Base-by-base conservation (phyloP, 1,140 invertebrate genomes). In the Aleiodes sp. region DNA sequence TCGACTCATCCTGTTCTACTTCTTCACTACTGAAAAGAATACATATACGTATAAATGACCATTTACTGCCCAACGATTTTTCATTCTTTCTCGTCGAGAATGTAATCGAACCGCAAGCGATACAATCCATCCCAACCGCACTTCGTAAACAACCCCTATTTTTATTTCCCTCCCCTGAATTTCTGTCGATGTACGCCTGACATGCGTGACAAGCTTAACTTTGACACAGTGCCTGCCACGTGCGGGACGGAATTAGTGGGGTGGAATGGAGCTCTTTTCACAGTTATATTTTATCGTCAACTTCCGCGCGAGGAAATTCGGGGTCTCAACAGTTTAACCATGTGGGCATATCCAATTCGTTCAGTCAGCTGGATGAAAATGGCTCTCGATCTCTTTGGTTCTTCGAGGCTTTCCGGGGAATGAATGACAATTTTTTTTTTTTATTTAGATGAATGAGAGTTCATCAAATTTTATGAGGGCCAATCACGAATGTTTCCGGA, bases 71-170 rank as follows among this genome's bases (percentile, higher is more conserved):
- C 46, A 16, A 12, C 46, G 19, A 16, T 10, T 24, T 4, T 24
- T 10, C 31, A 10, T 4, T 35, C 31, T 4, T 4, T 46, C 4
- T 24, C 8, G 28, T 26, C 1, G 28, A 59, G 56, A 9, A 29
- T 43, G 39, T 64, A 64, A 64, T 28, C n/a, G 39, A 64, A 26
- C 61, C 61, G 39, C 39, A 64, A 41, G 8, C 14, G 37, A 64
- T 43, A 64, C 16, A 64, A 64, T 64, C 61, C 9, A 41, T 64
- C 6, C 56, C 10, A 10, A 33, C 28, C 2, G 2, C 2, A 26
- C 9, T 16, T 24, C 16, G 21, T 43, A 63, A 63, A 46, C 35
- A 41, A 26, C 61, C 61, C 61, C 39, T 26, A 63, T n/a, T 4
- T 14, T 43, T 64, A 12, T 12, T 31, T 12, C 19, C 37, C 16